These are phyloP conservation scores for Xenops minutus DNA, from an alignment of 2,797 vertebrate genomes.

Conservation along the genomic window DNA sequence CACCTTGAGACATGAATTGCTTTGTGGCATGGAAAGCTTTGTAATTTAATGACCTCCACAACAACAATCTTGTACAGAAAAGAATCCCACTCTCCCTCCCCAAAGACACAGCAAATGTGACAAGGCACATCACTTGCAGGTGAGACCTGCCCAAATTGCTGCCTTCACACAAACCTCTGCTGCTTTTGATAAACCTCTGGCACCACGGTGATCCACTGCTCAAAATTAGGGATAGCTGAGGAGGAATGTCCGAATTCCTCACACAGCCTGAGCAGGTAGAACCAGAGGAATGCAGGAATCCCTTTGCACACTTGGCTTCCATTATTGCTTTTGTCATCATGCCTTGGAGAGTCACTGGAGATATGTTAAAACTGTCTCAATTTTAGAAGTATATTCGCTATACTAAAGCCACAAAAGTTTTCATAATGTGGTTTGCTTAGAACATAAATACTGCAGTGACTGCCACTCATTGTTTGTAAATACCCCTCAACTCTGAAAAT, in stretches of 20 bases:
- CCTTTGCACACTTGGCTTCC: accelerated
- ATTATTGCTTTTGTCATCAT: not conserved
- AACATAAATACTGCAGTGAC: not conserved
- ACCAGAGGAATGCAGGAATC: not conserved
- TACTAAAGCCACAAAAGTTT: not conserved
- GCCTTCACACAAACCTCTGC: not conserved
- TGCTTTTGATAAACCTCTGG: not conserved
- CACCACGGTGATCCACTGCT: not conserved
- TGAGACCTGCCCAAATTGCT: not conserved
- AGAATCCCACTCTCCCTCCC: not conserved
- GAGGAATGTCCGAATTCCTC: not conserved
- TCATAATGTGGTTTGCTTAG: not conserved
- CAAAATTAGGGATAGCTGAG: not conserved
- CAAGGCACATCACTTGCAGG: not conserved
- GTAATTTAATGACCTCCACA: not conserved
- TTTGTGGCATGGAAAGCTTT: not conserved
- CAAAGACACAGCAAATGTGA: not conserved
- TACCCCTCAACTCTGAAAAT: not conserved
- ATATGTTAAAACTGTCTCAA: not conserved
- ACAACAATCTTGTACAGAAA: not conserved
- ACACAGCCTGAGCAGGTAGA: not conserved
- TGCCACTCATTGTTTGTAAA: not conserved
- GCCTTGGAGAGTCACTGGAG: not conserved
- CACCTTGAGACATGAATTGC: not conserved
- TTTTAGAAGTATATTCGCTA: not conserved